These are phyloP conservation scores for Eulemur coronatus DNA, from an alignment of 2,797 vertebrate genomes.

Conservation along the genomic window DNA sequence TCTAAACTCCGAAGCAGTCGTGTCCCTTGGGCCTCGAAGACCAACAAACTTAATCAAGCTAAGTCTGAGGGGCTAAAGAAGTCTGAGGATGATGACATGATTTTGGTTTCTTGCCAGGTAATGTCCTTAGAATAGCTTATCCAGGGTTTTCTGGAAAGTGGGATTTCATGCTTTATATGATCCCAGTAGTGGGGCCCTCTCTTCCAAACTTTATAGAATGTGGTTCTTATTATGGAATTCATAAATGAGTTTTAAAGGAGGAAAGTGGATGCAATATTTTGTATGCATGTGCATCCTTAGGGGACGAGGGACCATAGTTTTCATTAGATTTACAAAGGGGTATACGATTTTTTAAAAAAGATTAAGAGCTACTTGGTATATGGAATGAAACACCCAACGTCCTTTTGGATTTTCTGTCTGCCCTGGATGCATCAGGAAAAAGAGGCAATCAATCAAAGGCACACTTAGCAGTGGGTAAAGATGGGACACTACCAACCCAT, in stretches of 20 bases:
- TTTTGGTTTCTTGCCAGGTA: slow-evolving; percentile 91
- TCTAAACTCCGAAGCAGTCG: slow-evolving; percentile 85
- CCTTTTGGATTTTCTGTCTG: not conserved
- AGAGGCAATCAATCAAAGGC: not conserved
- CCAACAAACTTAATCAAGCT: slow-evolving; percentile 81
- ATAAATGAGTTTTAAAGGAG: not conserved
- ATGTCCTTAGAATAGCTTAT: slow-evolving; percentile 51
- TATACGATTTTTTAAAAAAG: not conserved
- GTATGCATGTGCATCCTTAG: not conserved
- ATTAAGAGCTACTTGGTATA: slow-evolving; percentile 14
- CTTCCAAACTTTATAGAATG: not conserved
- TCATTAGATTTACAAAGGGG: slow-evolving; percentile 31
- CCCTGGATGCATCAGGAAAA: slow-evolving; percentile 20
- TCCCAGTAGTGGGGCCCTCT: not conserved
- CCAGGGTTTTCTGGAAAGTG: not conserved
- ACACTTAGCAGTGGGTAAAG: not conserved
- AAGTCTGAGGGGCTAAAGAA: slow-evolving; percentile 80
- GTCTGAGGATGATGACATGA: slow-evolving; percentile 87
- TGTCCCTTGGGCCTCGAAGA: slow-evolving; percentile 82
- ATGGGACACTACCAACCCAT: not conserved
- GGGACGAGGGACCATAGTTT: not conserved
- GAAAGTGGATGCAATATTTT: not conserved
- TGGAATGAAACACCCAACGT: not conserved
- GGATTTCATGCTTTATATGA: not conserved
- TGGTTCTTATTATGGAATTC: slow-evolving; percentile 16